phyloP scores from a whole-genome alignment of 1,140 invertebrate genomes.

The Nephotettix cincticeps region DNA sequence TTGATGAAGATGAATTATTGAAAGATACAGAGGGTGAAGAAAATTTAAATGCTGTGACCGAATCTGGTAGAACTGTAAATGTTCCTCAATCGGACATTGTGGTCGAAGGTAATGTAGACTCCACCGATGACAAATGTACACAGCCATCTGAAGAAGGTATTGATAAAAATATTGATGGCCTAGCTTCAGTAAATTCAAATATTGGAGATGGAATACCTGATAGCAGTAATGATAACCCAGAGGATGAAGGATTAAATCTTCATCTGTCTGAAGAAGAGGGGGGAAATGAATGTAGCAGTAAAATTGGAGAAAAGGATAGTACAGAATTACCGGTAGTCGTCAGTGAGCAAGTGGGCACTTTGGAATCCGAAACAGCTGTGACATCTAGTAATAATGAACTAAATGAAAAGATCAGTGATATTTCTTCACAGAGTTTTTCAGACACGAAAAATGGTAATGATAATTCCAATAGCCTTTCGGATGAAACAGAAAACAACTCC shows the following conservation, averaged over 20 bases:
- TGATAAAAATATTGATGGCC: background rate
- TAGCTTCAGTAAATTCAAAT: background rate
- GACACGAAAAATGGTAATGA: too few relatives aligned
- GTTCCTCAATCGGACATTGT: too few relatives aligned
- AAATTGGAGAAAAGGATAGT: background rate
- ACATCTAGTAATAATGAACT: too few relatives aligned
- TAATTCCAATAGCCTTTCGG: background rate
- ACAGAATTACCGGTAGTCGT: background rate
- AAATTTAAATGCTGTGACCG: constrained; percentile 27
- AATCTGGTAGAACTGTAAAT: constrained; percentile 4
- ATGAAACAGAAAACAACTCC: background rate
- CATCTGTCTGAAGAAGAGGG: background rate
- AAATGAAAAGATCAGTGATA: background rate
- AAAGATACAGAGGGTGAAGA: constrained; percentile 35
- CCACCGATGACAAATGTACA: background rate
- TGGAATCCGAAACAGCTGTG: too few relatives aligned
- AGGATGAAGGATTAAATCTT: background rate
- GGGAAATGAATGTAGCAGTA: background rate
- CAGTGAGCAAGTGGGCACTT: too few relatives aligned
- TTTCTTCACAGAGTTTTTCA: background rate
- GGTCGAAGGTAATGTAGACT: background rate
- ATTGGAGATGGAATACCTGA: background rate
- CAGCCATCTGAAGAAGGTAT: background rate
- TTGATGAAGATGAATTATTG: constrained; percentile 35
- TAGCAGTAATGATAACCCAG: background rate